Base-by-base conservation (phyloP, 2,888 invertebrate genomes). In the Phyto melanocephala region DNA sequence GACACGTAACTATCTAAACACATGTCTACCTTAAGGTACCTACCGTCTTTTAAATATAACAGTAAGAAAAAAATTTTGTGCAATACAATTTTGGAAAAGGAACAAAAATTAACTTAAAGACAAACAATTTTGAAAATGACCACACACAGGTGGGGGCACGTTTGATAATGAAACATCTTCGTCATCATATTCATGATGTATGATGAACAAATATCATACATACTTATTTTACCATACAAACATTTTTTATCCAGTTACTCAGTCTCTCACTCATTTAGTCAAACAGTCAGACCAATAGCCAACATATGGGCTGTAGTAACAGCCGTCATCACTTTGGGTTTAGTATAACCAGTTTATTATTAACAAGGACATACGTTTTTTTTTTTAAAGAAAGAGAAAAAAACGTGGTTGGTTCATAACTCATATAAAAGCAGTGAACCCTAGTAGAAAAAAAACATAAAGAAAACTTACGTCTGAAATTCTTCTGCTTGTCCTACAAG, bases 301-400 rank as follows among this genome's bases (percentile, higher is more conserved):
- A 81, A 81, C 81, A 81, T 81, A 81, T 81, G 81, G 81, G 77
- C 56, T 28, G 4, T 50, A 56, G 75, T 54, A 79, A 82, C 82
- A 82, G 82, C 82, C 82, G 82, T 82, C 82, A 82, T 82, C 82
- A 79, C 71, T 76, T 82, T 22, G 52, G 54, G 20, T 76, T 82
- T 76, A n/a, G n/a, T n/a, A 79, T 76, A 82, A 82, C 82, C 82
- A 71, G 82, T 82, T 82, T 79, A 82, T 79, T 75, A 79, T 71
- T 71, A 82, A 76, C 75, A 82, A 82, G 82, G 82, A 82, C 79
- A 82, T 78, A 74, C 28, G 77, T 77, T 67, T 42, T 17, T 42
- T 80, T 63, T 37, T 13, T 71, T 67, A 28, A 58, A 42, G 35
- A 60, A 52, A 58, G 6, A 17, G 52, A 40, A 65, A 65, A 60